These are phyloP conservation scores for Leucoma salicis DNA, from an alignment of 2,888 invertebrate species.

Conservation along the genomic window DNA sequence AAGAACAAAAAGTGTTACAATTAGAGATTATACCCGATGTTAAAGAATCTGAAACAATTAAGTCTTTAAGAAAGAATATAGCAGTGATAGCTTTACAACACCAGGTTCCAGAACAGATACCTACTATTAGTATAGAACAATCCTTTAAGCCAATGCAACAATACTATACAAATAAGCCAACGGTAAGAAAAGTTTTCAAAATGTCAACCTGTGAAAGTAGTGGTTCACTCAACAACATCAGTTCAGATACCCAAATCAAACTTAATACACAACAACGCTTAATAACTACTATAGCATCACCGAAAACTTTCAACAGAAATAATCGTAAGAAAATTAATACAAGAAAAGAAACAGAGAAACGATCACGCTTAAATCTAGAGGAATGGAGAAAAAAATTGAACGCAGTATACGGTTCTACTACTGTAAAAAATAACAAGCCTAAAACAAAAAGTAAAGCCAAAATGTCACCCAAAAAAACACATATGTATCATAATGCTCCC, in stretches of 20 bases:
- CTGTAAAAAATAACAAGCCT: constrained; percentile 31
- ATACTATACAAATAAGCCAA: constrained; percentile 22
- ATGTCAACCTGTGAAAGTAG: constrained; percentile 66
- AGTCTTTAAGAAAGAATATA: constrained; percentile 47
- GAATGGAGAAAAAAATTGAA: constrained; percentile 68
- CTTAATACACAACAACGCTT: constrained; percentile 38
- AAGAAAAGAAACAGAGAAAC: constrained; percentile 42
- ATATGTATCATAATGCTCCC: constrained; percentile 5
- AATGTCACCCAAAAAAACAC: constrained; percentile 30
- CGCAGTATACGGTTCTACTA: constrained; percentile 53
- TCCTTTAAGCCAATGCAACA: constrained; percentile 9
- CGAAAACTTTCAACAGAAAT: constrained; percentile 34
- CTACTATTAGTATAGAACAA: constrained; percentile 6
- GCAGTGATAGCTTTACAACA: constrained; percentile 56
- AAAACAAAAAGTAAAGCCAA: constrained; percentile 34
- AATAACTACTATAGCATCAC: constrained; percentile 33
- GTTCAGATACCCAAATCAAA: constrained; percentile 46
- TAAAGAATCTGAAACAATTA: constrained; percentile 26
- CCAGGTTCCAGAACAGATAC: constrained; percentile 23
- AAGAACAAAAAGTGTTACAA: constrained; percentile 73
- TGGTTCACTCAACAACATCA: constrained; percentile 56
- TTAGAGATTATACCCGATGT: constrained; percentile 71
- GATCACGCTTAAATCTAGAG: constrained; percentile 46
- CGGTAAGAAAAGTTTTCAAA: constrained; percentile 57
- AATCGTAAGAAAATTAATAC: constrained; percentile 33